phyloP scores from a whole-genome alignment of 64 coral and sea anemone genomes.

The Orbicella faveolata region DNA sequence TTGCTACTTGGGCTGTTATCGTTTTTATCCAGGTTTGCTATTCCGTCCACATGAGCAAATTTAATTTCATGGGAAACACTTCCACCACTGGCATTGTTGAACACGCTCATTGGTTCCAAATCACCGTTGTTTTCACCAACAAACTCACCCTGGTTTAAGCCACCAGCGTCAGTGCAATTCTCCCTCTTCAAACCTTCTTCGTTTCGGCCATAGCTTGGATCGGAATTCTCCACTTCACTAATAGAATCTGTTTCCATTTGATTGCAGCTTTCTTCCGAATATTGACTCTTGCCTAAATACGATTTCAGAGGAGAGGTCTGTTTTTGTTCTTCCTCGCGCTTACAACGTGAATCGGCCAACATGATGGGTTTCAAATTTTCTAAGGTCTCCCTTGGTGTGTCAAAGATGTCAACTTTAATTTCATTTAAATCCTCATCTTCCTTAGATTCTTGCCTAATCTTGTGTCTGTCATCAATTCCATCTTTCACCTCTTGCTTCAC shows the following conservation, averaged over 20 bases:
- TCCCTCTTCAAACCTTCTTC: not conserved
- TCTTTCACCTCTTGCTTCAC: not conserved
- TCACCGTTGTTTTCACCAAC: too few relatives aligned
- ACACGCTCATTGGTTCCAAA: not conserved
- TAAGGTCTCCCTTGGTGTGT: not conserved
- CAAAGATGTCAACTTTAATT: not conserved
- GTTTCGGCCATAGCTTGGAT: not conserved
- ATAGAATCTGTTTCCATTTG: not conserved
- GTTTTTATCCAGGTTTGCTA: not conserved
- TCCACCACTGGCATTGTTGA: too few relatives aligned
- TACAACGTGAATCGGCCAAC: not conserved
- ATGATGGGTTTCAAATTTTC: not conserved
- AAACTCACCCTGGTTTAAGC: not conserved
- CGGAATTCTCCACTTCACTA: not conserved
- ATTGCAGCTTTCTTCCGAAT: not conserved
- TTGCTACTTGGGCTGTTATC: not conserved
- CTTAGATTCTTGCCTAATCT: not conserved
- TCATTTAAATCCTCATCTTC: not conserved
- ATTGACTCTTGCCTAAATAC: not conserved
- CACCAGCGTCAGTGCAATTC: not conserved
- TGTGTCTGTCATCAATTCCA: not conserved
- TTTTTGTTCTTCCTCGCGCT: not conserved
- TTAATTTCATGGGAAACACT: not conserved
- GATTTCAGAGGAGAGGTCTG: not conserved
- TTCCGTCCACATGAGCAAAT: not conserved